A percentile compares a stretch with the other conserved stretches of the same genome.
phyloP scores from a whole-genome alignment of 2,888 invertebrate species.

The Machimus rusticus region DNA sequence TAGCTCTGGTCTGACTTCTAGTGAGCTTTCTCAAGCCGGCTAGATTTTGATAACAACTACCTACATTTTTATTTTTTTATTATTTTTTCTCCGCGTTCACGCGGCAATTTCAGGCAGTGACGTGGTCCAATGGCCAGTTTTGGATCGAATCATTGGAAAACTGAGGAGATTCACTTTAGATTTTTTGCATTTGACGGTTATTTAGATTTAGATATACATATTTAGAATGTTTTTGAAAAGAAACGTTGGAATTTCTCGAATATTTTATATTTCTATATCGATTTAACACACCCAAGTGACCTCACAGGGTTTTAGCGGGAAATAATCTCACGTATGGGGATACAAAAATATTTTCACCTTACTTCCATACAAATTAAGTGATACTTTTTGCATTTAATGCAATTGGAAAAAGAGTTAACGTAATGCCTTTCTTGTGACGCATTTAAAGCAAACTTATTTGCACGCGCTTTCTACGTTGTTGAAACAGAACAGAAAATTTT shows the following conservation, averaged over 20 bases:
- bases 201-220: neutral
- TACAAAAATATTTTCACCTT: neutral
- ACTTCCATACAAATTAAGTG: neutral
- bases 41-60: neutral
- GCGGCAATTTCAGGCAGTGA: neutral
- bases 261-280: neutral
- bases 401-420: neutral
- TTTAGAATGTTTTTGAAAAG: neutral
- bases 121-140: neutral
- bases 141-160: neutral
- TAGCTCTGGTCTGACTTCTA: neutral
- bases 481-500: neutral
- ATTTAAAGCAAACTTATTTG: neutral
- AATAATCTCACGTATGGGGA: neutral
- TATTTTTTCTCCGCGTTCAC: neutral
- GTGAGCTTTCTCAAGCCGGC: neutral
- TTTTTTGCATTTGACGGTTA: neutral
- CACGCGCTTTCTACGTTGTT: neutral
- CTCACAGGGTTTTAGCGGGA: neutral
- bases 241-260: neutral
- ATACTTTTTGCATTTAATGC: neutral
- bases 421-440: neutral
- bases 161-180: neutral
- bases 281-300: neutral
- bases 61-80: neutral